Base-by-base conservation (phyloP, 1,140 invertebrate genomes). In the Papilio polytes region DNA sequence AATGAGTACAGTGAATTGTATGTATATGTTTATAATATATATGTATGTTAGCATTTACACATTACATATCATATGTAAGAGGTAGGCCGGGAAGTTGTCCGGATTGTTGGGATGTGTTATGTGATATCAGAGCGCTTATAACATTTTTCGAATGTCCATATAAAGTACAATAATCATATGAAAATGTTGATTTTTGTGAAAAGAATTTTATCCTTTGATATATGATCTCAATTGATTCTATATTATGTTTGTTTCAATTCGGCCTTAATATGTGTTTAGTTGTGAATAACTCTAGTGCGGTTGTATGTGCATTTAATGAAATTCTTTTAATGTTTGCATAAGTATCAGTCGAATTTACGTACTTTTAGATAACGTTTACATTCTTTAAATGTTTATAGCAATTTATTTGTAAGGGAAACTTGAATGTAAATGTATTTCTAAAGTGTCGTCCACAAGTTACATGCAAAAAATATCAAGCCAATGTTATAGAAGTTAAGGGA, bases 281-380 rank as follows among this genome's bases (percentile, higher is more conserved):
- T 83, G 76, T 87, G 74, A 83, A 74, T 85, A 80, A 84, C 77
- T 81, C 80, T 84, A 83, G 66, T 46, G 83, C 85, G 83, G 88
- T 85, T 84, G 81, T 90, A 86, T 83, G 85, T 74, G 85, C 83
- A 83, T 82, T 46, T 74, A 82, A 85, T 84, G 12, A 80, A 80
- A 81, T 83, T 85, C 81, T 84, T 82, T 85, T 78, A 79, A 80
- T 84, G 78, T 63, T 74, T 91, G 59, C 59, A 87, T 82, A 82
- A 83, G 86, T 91, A 88, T 90, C 86, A 89, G 91, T 91, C 91
- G 91, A 93, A 92, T 92, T 93, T 91, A 91, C 90, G 84, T 88
- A 92, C 89, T 92, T 92, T 94, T 92, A 92, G 90, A 94, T 87
- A 86, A 88, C 85, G 83, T 88, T 89, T 92, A 89, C 89, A 90